A percentile compares a stretch with the other conserved stretches of the same genome.
Evolutionary conservation across 2,888 invertebrate species (phyloP).

Genomic region (Therioaphis trifolii): DNA sequence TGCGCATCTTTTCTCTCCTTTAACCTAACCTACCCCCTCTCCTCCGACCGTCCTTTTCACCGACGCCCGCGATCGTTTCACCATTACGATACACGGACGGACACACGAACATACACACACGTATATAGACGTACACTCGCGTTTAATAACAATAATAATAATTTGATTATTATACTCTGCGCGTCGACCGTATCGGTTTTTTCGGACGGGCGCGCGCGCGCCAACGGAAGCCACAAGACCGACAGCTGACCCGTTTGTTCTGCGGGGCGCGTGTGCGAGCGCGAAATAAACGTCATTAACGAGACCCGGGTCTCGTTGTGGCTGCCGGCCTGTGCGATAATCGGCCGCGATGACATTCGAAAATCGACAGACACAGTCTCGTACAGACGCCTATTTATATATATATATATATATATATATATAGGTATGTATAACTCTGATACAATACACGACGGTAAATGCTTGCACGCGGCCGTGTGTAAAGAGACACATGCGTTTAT

Average conservation of each 20-base stretch:
- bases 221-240: conserved; percentile 27
- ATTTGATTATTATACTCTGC: no score
- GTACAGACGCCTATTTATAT: no score
- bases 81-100: no score
- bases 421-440: no score
- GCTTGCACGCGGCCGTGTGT: background rate
- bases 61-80: conserved; percentile 4
- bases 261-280: background rate
- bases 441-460: no score
- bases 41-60: background rate
- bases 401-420: no score
- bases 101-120: no score
- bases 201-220: conserved; percentile 46
- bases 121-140: background rate
- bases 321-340: background rate
- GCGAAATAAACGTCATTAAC: conserved; percentile 37
- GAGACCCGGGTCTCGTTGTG: background rate
- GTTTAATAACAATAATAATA: no score
- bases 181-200: conserved; percentile 42
- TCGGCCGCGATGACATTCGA: background rate
- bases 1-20: no score
- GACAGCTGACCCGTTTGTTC: conserved; percentile 42
- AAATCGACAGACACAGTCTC: conserved; percentile 2
- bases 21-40: no score
- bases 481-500: background rate